Conservation (phyloP, 2,797 vertebrate genomes). For the Moxostoma hubbsi region DNA sequence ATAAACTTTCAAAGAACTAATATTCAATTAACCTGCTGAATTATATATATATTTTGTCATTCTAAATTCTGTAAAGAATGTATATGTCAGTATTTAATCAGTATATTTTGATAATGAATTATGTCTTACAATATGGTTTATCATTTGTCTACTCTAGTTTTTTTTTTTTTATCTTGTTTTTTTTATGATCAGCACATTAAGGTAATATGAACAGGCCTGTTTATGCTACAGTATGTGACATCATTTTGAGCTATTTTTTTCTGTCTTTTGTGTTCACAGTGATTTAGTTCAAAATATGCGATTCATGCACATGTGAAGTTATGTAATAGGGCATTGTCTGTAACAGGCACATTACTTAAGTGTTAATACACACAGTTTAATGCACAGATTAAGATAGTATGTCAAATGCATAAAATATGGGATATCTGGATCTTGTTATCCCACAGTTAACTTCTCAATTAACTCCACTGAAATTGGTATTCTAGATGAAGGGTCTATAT, state of each 20-base stretch:
- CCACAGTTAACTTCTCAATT: not conserved
- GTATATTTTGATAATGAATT: not conserved
- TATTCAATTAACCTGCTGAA: slow-evolving; percentile 1
- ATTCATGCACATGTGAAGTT: not conserved
- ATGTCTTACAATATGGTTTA: not conserved
- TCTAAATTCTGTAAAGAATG: not conserved
- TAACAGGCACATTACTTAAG: no score
- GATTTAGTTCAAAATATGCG: not conserved
- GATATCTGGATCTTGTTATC: not conserved
- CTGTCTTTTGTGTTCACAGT: not conserved
- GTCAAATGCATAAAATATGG: not conserved
- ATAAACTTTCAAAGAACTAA: no score
- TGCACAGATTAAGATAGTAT: not conserved
- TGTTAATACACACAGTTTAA: not conserved
- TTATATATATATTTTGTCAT: not conserved
- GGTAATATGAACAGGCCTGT: not conserved
- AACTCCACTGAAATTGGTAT: not conserved
- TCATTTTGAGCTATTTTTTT: not conserved
- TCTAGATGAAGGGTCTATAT: not conserved
- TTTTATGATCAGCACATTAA: not conserved
- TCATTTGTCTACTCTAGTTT: not conserved
- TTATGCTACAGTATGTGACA: not conserved
- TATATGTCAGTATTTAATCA: slow-evolving; percentile 1
- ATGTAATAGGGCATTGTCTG: not conserved
- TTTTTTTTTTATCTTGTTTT: not conserved